Evolutionary conservation across 2,113 vertebrate species (phyloP), one percentile per base, ranked within the genome.

Genomic region (Tamias sibiricus): DNA sequence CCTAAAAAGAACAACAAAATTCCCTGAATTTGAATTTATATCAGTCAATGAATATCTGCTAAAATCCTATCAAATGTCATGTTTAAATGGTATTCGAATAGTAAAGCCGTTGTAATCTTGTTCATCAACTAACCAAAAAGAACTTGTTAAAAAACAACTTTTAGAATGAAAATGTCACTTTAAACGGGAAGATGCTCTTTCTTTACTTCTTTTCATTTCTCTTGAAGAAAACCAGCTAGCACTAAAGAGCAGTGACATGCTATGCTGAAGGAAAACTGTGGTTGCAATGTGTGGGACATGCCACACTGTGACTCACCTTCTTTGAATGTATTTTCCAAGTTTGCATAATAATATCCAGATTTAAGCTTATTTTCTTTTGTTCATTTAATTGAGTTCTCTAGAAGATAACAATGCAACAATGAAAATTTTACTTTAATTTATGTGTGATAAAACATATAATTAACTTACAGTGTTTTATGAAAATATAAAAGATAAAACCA

Each of bases 301-400:
- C 37, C 79, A 44, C 26, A 22, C 26, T 91, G 81, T 75, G 88
- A 72, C 13, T 95, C 76, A 79, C 0, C 5, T 85, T 93, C 17
- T 57, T 96, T 86, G 81, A 68, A 66, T 95, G 17, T 40, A 64
- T 75, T 91, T 92, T 95, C 95, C 57, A 90, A 91, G 26, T 96
- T 96, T 87, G 37, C 72, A 4, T 72, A 91, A 32, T 91, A 83
- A 71, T 77, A 79, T 84, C 24, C 28, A 95, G 82, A 82, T 16
- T 74, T 87, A 74, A 80, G 49, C 49, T 52, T 74, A 35, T 11
- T 69, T 86, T 86, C 79, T 82, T 90, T 96, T 54, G 28, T 96
- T 93, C 44, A 66, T 87, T 96, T 97, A 95, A 74, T 87, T 95
- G 76, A 85, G 32, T 96, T 96, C 57, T 92, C 92, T 32, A 97